phyloP scores from a whole-genome alignment of 2,797 vertebrate species.

The Spinus pinus region DNA sequence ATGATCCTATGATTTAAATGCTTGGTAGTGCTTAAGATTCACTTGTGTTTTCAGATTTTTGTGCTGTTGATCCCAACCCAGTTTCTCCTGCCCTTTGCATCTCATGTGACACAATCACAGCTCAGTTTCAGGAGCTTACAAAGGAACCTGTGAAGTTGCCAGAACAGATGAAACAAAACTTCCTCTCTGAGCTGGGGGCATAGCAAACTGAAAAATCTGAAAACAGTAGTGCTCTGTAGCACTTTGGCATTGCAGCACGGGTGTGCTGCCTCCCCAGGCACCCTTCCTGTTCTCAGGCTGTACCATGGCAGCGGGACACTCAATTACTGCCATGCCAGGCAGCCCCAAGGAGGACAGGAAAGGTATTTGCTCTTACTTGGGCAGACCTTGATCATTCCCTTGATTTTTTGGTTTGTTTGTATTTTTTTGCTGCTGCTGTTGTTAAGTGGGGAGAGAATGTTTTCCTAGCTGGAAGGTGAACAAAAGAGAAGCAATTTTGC shows the following conservation, averaged over 20 bases:
- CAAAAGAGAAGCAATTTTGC: neutral
- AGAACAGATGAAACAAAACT: slow-evolving; percentile 37
- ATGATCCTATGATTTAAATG: neutral
- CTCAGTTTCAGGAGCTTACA: slow-evolving; percentile 23
- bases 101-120: neutral
- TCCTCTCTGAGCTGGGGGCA: slow-evolving; percentile 25
- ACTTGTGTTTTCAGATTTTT: neutral
- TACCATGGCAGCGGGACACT: slow-evolving; percentile 30
- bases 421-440: neutral
- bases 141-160: slow-evolving; percentile 14
- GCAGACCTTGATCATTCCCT: neutral
- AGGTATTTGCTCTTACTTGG: slow-evolving; percentile 22
- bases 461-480: neutral
- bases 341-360: slow-evolving; percentile 25
- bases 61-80: neutral
- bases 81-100: slow-evolving; percentile 23
- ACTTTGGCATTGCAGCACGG: neutral
- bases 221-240: neutral
- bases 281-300: slow-evolving; percentile 20
- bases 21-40: neutral
- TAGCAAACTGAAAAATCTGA: neutral
- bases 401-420: neutral
- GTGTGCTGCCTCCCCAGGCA: neutral
- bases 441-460: neutral
- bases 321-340: neutral